Evolutionary conservation across 2,797 vertebrate genomes (phyloP), one percentile per base, ranked within the genome.

Genomic region (Danio jaintianensis): DNA sequence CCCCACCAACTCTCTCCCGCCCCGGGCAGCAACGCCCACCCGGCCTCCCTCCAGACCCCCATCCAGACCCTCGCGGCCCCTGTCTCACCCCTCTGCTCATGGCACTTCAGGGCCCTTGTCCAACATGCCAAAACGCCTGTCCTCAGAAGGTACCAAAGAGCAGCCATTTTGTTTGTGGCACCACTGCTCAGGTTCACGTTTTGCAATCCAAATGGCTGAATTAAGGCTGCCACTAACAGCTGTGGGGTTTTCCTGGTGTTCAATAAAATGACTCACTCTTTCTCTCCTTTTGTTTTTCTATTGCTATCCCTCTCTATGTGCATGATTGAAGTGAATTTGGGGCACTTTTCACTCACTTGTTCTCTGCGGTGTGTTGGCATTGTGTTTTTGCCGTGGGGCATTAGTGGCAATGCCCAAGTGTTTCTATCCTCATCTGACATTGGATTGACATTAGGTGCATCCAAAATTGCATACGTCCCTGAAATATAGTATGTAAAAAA

Each of bases 81-180:
- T 95, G 93, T 97, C 97, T 96, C 97, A 98, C 95, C 97, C 98
- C 95, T 97, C 96, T 95, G 95, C 94, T 94, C 97, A 97, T 91
- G 97, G 97, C 94, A 96, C 96, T 94, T 92, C 96, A 90, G 95
- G 96, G 92, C 94, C 96, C 93, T 95, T 95, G 94, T 97, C 96
- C 94, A 96, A 95, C 96, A 93, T 98, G 95, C 97, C 97, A 95
- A 98, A 97, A 97, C 97, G 95, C 96, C 97, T 98, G 95, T 98
- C 97, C 94, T 96, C 96, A 94, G 98, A 99, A 99, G 98, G 98
- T 99, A 99, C 93, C 81, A 92, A 87, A 92, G 72, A 68, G 75
- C 63, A 68, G 61, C 50, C 22, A 38, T 83, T 72, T 71, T 78
- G 55, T 50, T 86, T 85, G 40, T 79, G 66, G 64, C 61, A 78